Percentiles rank a stretch among this genome's conserved stretches.
These are phyloP conservation scores for Diplolepis rosae DNA, from an alignment of 2,888 invertebrate genomes.

Conservation along the genomic window DNA sequence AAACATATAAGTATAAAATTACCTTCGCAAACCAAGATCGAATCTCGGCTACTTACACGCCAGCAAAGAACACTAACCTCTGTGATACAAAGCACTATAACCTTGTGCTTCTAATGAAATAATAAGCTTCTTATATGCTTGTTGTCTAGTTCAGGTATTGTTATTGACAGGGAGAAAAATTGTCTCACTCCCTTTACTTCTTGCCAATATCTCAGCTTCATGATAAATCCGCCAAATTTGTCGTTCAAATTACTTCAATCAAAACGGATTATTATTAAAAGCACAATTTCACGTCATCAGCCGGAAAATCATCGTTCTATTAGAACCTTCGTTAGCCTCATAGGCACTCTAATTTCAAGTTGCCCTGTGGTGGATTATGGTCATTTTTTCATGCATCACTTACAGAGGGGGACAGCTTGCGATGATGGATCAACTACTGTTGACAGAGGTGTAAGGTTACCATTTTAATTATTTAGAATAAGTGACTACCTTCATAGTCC, in stretches of 20 bases:
- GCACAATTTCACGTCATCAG: background rate
- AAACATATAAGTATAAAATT: no score
- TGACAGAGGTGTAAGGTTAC: background rate
- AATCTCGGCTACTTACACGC: no score
- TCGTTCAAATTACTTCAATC: conserved; percentile 14
- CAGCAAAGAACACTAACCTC: no score
- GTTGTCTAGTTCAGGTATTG: conserved; percentile 1
- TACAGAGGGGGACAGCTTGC: conserved; percentile 10
- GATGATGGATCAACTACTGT: background rate
- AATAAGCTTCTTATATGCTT: no score
- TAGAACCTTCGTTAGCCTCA: conserved; percentile 29
- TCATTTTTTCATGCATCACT: conserved; percentile 31
- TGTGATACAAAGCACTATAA: no score
- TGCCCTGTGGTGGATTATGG: conserved; percentile 37
- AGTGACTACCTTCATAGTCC: background rate
- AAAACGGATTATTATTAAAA: conserved; percentile 6
- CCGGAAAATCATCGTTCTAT: conserved; percentile 3
- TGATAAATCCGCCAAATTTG: background rate
- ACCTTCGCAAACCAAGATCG: no score
- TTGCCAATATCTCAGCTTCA: background rate
- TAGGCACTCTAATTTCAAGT: conserved; percentile 35
- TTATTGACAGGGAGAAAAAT: conserved; percentile 2
- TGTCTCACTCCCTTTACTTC: background rate
- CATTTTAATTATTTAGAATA: conserved; percentile 14
- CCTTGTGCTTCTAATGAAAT: no score